These are phyloP conservation scores for Strigamia crassipes DNA, from an alignment of 2,888 invertebrate genomes.

Conservation along the genomic window DNA sequence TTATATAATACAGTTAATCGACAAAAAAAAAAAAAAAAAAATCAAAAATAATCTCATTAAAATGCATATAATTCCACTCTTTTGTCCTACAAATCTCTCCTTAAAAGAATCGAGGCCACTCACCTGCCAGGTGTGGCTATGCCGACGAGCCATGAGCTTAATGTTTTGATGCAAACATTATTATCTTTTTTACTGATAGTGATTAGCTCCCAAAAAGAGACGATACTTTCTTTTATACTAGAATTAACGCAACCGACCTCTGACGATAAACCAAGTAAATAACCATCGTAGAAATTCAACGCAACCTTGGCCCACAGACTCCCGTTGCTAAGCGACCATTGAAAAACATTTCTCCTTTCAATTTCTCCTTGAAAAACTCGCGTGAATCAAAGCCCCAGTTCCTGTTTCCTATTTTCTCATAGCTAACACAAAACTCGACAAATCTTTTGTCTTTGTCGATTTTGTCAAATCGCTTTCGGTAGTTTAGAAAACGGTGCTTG, in stretches of 20 bases:
- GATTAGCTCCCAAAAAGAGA: not conserved
- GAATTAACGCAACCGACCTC: not conserved
- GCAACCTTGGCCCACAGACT: slow-evolving; percentile 23
- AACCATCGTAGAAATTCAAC: not conserved
- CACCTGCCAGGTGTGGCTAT: slow-evolving; percentile 25
- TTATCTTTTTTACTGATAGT: not conserved
- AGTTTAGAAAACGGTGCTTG: too few relatives aligned
- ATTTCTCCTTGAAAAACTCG: too few relatives aligned
- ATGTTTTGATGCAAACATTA: not conserved
- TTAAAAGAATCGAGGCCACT: not conserved
- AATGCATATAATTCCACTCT: not conserved
- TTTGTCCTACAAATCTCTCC: slow-evolving; percentile 12
- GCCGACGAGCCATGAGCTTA: slow-evolving; percentile 17
- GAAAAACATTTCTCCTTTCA: not conserved
- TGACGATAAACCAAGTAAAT: not conserved
- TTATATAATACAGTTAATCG: not conserved
- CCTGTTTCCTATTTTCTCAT: too few relatives aligned
- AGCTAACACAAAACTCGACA: too few relatives aligned
- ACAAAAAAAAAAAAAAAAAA: not conserved
- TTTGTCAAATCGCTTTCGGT: too few relatives aligned
- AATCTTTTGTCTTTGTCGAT: too few relatives aligned
- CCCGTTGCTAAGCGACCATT: not conserved
- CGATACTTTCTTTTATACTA: not conserved
- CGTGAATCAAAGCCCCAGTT: too few relatives aligned
- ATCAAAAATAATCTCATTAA: not conserved